These are phyloP conservation scores for Trachelus tabidus DNA, from an alignment of 2,888 invertebrate species.

Conservation along the genomic window DNA sequence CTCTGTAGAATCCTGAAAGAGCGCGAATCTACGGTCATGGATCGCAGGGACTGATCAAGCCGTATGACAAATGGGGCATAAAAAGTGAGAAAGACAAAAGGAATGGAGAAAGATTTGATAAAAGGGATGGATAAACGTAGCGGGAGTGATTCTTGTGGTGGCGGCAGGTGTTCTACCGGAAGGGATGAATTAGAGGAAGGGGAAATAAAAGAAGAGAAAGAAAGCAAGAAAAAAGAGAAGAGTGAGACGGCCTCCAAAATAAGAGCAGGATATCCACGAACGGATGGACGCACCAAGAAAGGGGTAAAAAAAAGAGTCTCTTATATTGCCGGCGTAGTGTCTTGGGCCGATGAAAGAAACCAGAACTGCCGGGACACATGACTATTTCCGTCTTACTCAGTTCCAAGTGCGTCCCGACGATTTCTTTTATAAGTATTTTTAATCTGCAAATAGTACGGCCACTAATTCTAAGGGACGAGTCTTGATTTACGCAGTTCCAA, in stretches of 20 bases:
- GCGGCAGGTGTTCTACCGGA: slow-evolving; percentile 23
- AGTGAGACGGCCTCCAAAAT: slow-evolving; percentile 9
- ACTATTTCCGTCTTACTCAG: neutral
- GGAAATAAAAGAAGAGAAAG: slow-evolving; percentile 4
- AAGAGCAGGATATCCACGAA: slow-evolving; percentile 19
- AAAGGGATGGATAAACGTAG: neutral
- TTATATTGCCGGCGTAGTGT: slow-evolving; percentile 1
- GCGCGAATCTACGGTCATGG: neutral
- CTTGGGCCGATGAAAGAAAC: slow-evolving; percentile 16
- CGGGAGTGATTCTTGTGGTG: slow-evolving; percentile 4
- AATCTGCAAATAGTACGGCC: neutral
- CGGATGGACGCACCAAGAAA: slow-evolving; percentile 1
- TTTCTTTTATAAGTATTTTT: neutral
- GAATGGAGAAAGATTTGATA: neutral
- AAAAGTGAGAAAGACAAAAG: neutral
- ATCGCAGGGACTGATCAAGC: neutral
- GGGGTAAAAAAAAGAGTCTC: slow-evolving; percentile 17
- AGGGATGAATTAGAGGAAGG: slow-evolving; percentile 24
- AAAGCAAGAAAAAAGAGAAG: slow-evolving; percentile 18
- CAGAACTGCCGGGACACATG: slow-evolving; percentile 10
- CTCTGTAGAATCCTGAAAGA: neutral
- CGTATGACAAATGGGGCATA: neutral
- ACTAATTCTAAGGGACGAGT: neutral
- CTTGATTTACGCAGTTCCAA: neutral
- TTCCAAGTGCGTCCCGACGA: neutral